phyloP scores from a whole-genome alignment of 2,797 vertebrate species.

The Vultur gryphus region DNA sequence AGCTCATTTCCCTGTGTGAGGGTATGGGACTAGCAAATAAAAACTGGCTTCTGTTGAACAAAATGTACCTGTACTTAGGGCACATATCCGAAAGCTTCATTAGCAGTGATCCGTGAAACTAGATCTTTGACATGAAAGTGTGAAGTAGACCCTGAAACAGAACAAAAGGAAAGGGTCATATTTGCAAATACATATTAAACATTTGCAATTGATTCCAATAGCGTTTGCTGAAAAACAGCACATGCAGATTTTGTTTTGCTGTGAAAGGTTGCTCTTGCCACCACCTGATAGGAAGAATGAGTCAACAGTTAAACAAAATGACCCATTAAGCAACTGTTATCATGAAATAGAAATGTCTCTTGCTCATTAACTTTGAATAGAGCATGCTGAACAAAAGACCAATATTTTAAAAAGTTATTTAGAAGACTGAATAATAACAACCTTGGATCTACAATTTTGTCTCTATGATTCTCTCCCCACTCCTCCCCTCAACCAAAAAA shows the following conservation, averaged over 20 bases:
- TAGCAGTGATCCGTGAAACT: constrained; percentile 5
- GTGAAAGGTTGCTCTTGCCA: not conserved
- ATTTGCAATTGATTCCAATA: not conserved
- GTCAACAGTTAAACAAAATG: constrained; percentile 1
- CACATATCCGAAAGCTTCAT: constrained; percentile 33
- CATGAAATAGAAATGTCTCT: not conserved
- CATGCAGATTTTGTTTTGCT: not conserved
- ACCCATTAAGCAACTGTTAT: not conserved
- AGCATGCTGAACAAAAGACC: not conserved
- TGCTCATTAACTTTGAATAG: not conserved
- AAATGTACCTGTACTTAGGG: constrained; percentile 26
- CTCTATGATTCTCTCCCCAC: not conserved
- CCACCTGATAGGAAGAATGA: constrained; percentile 20
- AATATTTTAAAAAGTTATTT: not conserved
- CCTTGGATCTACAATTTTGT: not conserved
- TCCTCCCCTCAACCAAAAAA: not conserved
- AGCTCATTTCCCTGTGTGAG: constrained; percentile 8
- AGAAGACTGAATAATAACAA: not conserved
- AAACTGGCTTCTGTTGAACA: constrained; percentile 41
- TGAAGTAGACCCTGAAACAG: not conserved
- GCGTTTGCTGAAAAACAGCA: not conserved
- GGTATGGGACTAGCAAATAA: not conserved
- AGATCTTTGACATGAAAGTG: not conserved
- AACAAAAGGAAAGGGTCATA: not conserved
- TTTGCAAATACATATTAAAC: not conserved